Conservation (phyloP, 2,797 vertebrate genomes). For the Arnoldichthys spilopterus region DNA sequence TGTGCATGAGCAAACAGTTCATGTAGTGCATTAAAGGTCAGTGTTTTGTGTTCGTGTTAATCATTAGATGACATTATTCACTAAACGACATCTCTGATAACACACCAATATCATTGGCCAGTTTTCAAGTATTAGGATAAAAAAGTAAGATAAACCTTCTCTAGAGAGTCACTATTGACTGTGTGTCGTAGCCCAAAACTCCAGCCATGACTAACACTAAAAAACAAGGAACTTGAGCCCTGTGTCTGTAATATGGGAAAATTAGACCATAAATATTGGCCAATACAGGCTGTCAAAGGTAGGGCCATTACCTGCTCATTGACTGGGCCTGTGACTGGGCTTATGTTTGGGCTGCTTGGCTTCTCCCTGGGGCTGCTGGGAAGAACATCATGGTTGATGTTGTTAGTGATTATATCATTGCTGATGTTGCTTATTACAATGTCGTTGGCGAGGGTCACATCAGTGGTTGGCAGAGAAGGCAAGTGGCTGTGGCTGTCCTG, state of each 20-base stretch:
- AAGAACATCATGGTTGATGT: slow-evolving; percentile 7
- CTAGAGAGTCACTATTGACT: not conserved
- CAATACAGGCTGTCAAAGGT: not conserved
- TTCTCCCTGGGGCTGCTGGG: slow-evolving; percentile 44
- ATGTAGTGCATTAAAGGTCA: not conserved
- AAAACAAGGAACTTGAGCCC: not conserved
- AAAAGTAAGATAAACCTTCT: not conserved
- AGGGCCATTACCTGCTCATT: slow-evolving; percentile 47
- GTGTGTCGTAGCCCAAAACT: not conserved
- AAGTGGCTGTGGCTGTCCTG: slow-evolving; percentile 59
- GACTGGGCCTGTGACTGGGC: not conserved
- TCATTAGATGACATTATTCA: slow-evolving; percentile 10
- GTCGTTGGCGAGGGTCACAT: slow-evolving; percentile 47
- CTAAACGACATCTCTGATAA: slow-evolving; percentile 4
- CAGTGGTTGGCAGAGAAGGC: slow-evolving; percentile 36
- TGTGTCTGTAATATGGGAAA: not conserved
- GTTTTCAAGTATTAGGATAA: not conserved
- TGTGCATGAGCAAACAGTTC: not conserved
- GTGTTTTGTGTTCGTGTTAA: not conserved
- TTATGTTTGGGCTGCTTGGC: slow-evolving; percentile 7
- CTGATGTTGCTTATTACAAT: slow-evolving; percentile 49
- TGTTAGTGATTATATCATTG: slow-evolving; percentile 31
- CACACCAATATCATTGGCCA: not conserved
- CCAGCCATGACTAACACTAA: not conserved
- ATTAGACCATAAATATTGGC: not conserved